A percentile compares a stretch with the other conserved stretches of the same genome.
These are phyloP conservation scores for Orussus abietinus DNA, from an alignment of 1,140 invertebrate species.

Conservation along the genomic window DNA sequence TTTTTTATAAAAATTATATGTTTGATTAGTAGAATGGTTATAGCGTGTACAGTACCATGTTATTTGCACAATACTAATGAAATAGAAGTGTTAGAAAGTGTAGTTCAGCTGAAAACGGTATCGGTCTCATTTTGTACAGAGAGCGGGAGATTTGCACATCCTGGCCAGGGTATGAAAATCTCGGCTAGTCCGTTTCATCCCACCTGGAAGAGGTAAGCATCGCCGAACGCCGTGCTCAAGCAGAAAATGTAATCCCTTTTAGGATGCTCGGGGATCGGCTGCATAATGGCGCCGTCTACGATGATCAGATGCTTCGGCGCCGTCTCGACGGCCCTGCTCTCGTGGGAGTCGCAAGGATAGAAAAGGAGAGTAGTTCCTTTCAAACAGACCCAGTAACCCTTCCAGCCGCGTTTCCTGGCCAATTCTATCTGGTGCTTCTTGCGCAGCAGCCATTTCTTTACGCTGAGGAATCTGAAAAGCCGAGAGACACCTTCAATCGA, in stretches of 20 bases:
- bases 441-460: slow-evolving; percentile 96
- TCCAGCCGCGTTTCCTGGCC: slow-evolving; percentile 93
- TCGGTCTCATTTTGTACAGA: too few species aligned
- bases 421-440: slow-evolving; percentile 96
- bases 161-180: too few species aligned
- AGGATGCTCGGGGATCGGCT: slow-evolving; percentile 96
- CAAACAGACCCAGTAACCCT: slow-evolving; percentile 96
- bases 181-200: slow-evolving; percentile 57
- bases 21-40: too few species aligned
- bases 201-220: slow-evolving; percentile 96
- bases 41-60: too few species aligned
- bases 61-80: too few species aligned
- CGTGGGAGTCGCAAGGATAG: slow-evolving; percentile 92
- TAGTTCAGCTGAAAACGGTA: too few species aligned
- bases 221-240: slow-evolving; percentile 94
- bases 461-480: slow-evolving; percentile 81
- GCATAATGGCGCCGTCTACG: slow-evolving; percentile 96
- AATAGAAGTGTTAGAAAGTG: too few species aligned
- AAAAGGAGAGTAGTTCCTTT: slow-evolving; percentile 96
- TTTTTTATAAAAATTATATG: too few species aligned
- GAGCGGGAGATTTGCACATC: too few species aligned
- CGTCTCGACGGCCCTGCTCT: slow-evolving; percentile 83
- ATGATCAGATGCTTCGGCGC: slow-evolving; percentile 94
- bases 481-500: neutral
- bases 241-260: slow-evolving; percentile 98